Evolutionary conservation across 1,140 invertebrate species (phyloP), one percentile per base, ranked within the genome.

Genomic region (Dufourea novaeangliae): DNA sequence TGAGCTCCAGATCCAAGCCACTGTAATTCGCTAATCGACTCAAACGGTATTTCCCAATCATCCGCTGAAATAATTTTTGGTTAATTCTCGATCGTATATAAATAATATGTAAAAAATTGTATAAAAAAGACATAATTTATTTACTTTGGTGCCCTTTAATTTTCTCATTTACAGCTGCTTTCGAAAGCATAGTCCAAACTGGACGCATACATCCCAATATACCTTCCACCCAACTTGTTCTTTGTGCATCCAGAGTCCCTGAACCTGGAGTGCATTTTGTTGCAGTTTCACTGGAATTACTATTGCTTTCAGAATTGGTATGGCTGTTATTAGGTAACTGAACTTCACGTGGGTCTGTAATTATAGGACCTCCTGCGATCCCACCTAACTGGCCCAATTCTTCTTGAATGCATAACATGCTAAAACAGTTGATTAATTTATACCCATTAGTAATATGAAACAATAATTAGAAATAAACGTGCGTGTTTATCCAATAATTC

Each of bases 1-100:
- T 99, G 98, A 22, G 98, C 98, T 29, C 98, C 98, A 78, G 97
- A 97, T 5, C 98, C 98, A 2, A 99, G 91, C 96, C 98, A 99
- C 80, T 97, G 95, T 17, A 99, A 93, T 83, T 99, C 96, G 59
- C 96, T 96, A 70, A 99, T 98, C 12, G 95, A 94, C 90, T 99
- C 98, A 91, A 99, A 98, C 0, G 97, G 96, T 82, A 99, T 98
- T 91, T 99, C 98, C 98, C 98, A 99, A 82, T 97, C 95, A 92
- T 98, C 97, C 89, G 89, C 78, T 85, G 34, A 41, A 86, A 84
- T 12, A 50, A 44, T 57, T 20, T 39, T 4, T 7, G 32, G n/a
- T 61, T 54, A 34, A 50, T 32, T 4, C 1, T 7, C 25, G 56
- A 72, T 1, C 29, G 78, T 62, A 57, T 57, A 67, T 71, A 50